These are phyloP conservation scores for Etheostoma perlongum DNA, from an alignment of 2,797 vertebrate genomes.

Conservation along the genomic window DNA sequence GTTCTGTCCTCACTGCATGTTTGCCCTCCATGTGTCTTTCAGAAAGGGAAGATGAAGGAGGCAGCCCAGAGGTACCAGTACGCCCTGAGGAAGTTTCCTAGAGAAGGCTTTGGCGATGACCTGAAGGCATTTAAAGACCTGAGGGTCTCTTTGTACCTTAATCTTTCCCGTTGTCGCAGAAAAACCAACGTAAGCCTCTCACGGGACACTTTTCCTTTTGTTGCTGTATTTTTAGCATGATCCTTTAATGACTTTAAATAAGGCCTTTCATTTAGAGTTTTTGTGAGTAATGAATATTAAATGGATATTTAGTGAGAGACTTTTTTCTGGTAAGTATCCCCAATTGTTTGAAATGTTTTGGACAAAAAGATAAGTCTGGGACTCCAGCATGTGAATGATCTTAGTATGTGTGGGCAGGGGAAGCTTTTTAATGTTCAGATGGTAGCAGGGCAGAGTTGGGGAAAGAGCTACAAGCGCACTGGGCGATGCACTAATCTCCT, in stretches of 20 bases:
- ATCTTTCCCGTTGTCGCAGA: conserved; percentile 95
- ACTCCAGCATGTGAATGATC: conserved; percentile 27
- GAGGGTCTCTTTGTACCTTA: conserved; percentile 95
- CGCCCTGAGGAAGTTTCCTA: conserved; percentile 96
- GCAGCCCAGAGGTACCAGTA: conserved; percentile 98
- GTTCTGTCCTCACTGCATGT: conserved; percentile 40
- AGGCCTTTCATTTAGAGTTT: conserved; percentile 16
- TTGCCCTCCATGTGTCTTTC: conserved; percentile 69
- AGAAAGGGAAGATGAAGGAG: conserved; percentile 99
- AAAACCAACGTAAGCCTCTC: conserved; percentile 95
- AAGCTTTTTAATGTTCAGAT: conserved; percentile 53
- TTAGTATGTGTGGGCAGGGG: conserved; percentile 39
- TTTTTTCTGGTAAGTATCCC: not conserved
- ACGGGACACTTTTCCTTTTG: not conserved
- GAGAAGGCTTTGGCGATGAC: conserved; percentile 98
- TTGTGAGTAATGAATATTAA: conserved; percentile 21
- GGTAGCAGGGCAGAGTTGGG: conserved; percentile 22
- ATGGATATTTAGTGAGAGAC: conserved; percentile 8
- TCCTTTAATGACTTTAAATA: conserved; percentile 21
- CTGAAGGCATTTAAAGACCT: conserved; percentile 97
- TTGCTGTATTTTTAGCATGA: conserved; percentile 23
- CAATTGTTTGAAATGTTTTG: conserved; percentile 23
- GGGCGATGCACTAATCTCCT: conserved; percentile 28
- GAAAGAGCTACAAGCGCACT: conserved; percentile 19
- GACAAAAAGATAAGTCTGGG: not conserved